Base-by-base conservation (phyloP, 2,797 vertebrate genomes). In the Apodemus agrarius region DNA sequence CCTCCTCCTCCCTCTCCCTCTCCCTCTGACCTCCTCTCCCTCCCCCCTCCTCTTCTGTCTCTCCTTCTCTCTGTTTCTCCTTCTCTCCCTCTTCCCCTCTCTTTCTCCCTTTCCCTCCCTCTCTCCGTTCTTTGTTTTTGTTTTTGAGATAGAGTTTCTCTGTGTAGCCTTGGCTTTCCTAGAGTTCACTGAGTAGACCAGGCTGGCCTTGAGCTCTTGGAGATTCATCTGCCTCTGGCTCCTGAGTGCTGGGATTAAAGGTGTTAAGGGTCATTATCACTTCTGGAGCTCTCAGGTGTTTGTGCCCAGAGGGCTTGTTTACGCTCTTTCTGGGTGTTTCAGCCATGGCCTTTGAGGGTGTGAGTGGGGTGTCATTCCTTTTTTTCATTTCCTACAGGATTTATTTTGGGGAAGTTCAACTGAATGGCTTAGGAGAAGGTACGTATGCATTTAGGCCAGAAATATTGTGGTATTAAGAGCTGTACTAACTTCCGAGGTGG, bases 391-490 rank as follows among this genome's bases (percentile, higher is more conserved):
- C 29, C 97, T 75, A 43, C 97, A 99, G 99, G 98, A 99, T 99
- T 98, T 99, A 99, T 98, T 99, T 99, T 97, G 99, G 99, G 52
- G 99, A 99, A 98, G 99, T 99, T 43, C 99, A 99, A 67, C 98
- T 99, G 97, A 99, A 98, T 90, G 99, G 99, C 97, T 98, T 99
- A 98, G 99, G 99, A 98, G 99, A 99, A 99, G 99, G 99, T 99
- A 98, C 89, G 97, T 99, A 98, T 87, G 95, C 94, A 80, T 92
- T 26, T 72, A 65, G 61, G 46, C 75, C 89, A 21, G 90, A 95
- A 85, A 80, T 40, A 61, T 82, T 65, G 26, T 95, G 54, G 67
- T 90, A 29, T 93, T 93, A 72, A 89, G 46, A 85, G 21, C 22
- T 40, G 43, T 63, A 37, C 37, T 85, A 21, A 88, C 49, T 76